Conservation (phyloP, 2,113 vertebrate species). For the Seriola aureovittata region DNA sequence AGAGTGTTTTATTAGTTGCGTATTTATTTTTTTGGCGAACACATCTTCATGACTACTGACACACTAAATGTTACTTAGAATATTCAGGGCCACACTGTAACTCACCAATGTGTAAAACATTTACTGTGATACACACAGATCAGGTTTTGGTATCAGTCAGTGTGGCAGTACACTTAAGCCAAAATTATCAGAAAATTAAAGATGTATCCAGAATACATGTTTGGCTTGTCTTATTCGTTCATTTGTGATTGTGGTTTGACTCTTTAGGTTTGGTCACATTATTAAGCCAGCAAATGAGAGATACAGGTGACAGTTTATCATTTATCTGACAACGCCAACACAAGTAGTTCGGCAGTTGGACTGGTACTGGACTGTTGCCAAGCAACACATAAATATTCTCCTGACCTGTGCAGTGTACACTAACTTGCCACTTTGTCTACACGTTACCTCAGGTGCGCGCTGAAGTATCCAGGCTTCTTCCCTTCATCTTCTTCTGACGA, state of each 20-base stretch:
- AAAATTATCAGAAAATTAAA: conserved; percentile 64
- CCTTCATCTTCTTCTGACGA: no score
- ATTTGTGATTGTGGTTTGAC: not conserved
- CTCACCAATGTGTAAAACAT: conserved; percentile 39
- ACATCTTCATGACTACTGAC: conserved; percentile 32
- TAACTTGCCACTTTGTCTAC: no score
- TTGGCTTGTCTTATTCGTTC: conserved; percentile 32
- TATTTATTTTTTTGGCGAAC: conserved; percentile 40
- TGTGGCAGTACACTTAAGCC: conserved; percentile 48
- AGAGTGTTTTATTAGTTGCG: conserved; percentile 40
- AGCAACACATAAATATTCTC: no score
- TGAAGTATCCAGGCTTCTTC: no score
- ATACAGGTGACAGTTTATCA: not conserved
- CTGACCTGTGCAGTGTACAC: no score
- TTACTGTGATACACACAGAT: conserved; percentile 53
- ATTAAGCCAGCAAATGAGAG: not conserved
- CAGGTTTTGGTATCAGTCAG: conserved; percentile 47
- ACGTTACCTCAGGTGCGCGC: no score
- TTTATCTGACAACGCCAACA: no score
- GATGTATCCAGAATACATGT: conserved; percentile 39
- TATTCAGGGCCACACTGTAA: conserved; percentile 56
- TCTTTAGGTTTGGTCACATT: not conserved
- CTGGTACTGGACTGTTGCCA: no score
- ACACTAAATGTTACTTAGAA: conserved; percentile 43
- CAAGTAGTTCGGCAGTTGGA: no score